phyloP scores from a whole-genome alignment of 2,113 vertebrate genomes.

The Pionites leucogaster region DNA sequence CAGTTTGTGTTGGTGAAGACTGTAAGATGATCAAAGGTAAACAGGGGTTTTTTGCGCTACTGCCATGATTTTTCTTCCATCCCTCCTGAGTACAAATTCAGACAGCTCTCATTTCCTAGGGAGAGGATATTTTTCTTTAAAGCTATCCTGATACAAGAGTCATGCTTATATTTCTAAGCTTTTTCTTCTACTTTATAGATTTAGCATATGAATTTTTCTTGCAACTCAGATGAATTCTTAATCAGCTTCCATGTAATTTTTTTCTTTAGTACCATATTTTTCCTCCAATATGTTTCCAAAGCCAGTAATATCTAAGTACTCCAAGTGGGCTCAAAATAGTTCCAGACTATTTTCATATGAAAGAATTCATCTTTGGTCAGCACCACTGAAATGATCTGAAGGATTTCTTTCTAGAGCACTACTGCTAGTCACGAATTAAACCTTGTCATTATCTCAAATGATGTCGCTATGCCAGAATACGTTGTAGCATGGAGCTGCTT shows the following conservation, averaged over 20 bases:
- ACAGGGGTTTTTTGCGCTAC: not conserved
- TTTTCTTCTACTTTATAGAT: not conserved
- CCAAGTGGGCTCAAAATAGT: not conserved
- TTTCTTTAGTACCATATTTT: not conserved
- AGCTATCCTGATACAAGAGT: not conserved
- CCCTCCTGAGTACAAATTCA: not conserved
- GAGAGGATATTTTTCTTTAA: not conserved
- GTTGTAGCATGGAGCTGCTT: not conserved
- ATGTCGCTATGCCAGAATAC: rapidly evolving
- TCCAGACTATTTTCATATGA: not conserved
- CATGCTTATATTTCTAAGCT: not conserved
- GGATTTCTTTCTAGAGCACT: not conserved
- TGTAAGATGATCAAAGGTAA: not conserved
- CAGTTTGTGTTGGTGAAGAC: not conserved
- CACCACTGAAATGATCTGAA: rapidly evolving
- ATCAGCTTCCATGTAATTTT: not conserved
- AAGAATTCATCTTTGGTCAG: not conserved
- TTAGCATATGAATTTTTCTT: not conserved
- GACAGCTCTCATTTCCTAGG: not conserved
- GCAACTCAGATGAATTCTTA: not conserved
- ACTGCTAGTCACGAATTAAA: not conserved
- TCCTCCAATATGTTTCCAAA: not conserved
- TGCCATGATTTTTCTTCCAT: not conserved
- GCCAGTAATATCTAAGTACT: not conserved
- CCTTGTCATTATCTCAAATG: not conserved